These are phyloP conservation scores for Periophthalmodon schlosseri DNA, from an alignment of 2,113 vertebrate species.

Conservation along the genomic window DNA sequence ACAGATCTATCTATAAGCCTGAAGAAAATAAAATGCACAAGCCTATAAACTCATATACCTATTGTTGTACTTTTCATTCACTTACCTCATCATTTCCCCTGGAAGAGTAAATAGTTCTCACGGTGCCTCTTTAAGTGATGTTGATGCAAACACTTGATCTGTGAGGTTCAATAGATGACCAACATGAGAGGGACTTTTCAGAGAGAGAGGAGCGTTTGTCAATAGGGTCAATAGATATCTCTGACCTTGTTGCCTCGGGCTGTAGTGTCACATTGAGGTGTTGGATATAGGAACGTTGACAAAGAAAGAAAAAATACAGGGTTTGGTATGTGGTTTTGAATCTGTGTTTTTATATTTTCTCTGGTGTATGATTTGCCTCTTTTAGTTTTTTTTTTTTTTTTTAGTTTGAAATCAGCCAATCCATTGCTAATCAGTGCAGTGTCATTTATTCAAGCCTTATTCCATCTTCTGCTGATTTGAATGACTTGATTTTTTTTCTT, in stretches of 20 bases:
- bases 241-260: slow-evolving; percentile 49
- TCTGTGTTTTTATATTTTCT: background rate
- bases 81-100: slow-evolving; percentile 12
- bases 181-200: slow-evolving; percentile 58
- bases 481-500: no score
- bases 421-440: no score
- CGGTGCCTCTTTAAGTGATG: slow-evolving; percentile 22
- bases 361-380: background rate
- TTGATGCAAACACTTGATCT: slow-evolving; percentile 39
- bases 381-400: background rate
- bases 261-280: slow-evolving; percentile 27
- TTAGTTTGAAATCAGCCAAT: background rate
- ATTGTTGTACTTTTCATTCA: background rate
- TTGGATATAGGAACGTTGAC: slow-evolving; percentile 12
- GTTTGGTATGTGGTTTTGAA: background rate
- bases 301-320: background rate
- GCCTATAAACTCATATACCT: background rate
- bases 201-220: slow-evolving; percentile 59
- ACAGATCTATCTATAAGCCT: no score
- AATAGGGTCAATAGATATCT: slow-evolving; percentile 62
- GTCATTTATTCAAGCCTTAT: no score
- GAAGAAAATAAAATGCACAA: background rate
- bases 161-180: slow-evolving; percentile 53
- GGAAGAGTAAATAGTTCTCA: slow-evolving; percentile 44
- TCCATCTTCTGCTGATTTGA: no score